Conservation (phyloP, 2,113 vertebrate genomes). For the Thunnus thynnus region DNA sequence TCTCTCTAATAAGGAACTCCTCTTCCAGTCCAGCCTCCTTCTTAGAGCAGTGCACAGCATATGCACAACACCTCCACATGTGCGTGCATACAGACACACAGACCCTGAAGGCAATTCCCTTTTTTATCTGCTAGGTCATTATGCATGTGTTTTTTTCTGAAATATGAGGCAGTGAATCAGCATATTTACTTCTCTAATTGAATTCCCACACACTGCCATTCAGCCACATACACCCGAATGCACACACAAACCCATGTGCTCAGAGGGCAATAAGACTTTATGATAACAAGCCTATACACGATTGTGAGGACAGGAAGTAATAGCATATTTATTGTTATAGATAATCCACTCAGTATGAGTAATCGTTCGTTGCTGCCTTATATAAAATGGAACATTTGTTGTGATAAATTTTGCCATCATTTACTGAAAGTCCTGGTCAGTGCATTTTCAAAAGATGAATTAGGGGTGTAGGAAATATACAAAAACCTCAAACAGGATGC, state of each 20-base stretch:
- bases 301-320: neutral
- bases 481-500: neutral
- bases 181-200: slow-evolving; percentile 54
- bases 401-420: neutral
- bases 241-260: neutral
- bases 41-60: neutral
- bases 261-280: neutral
- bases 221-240: neutral
- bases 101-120: slow-evolving; percentile 16
- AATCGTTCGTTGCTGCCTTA: neutral
- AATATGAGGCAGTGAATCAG: slow-evolving; percentile 31
- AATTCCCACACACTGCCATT: slow-evolving; percentile 10
- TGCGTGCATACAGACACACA: neutral
- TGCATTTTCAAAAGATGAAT: neutral
- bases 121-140: slow-evolving; percentile 7
- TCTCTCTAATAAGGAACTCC: slow-evolving; percentile 29
- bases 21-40: slow-evolving; percentile 51
- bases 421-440: neutral
- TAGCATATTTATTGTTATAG: neutral
- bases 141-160: neutral
- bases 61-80: slow-evolving; percentile 39
- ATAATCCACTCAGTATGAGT: neutral
- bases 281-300: neutral
- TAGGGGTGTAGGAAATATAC: neutral
- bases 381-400: neutral